Percentiles rank a stretch among this genome's conserved stretches.
phyloP scores from a whole-genome alignment of 2,113 vertebrate species.

The Hippopotamus amphibius region DNA sequence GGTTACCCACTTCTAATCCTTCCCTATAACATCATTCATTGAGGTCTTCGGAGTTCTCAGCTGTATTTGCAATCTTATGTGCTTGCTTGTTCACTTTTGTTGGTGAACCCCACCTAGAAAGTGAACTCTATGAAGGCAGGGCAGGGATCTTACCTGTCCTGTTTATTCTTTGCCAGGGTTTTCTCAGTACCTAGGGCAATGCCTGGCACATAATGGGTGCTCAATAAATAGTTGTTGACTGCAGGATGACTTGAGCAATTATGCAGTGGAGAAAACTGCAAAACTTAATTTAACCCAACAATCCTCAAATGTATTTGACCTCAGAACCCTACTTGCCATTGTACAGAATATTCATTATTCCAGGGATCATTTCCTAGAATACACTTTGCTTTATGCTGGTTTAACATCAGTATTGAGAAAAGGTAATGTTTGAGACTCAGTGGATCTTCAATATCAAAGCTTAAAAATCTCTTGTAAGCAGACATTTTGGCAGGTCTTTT shows the following conservation, averaged over 20 bases:
- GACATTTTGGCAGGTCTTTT: neutral
- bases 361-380: neutral
- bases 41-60: neutral
- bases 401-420: neutral
- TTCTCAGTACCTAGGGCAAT: neutral
- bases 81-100: neutral
- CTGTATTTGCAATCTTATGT: constrained; percentile 6
- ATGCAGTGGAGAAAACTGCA: neutral
- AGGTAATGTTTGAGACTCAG: constrained; percentile 18
- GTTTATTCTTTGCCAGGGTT: neutral
- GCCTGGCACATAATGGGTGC: neutral
- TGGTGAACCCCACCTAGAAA: neutral
- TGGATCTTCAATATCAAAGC: constrained; percentile 44
- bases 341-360: neutral
- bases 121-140: neutral
- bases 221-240: neutral
- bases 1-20: neutral
- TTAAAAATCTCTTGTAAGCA: constrained; percentile 8
- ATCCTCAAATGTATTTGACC: constrained; percentile 30
- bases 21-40: neutral
- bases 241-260: neutral
- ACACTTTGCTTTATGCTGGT: neutral
- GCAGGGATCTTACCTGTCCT: neutral
- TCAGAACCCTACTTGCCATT: neutral
- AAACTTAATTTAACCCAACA: constrained; percentile 32